Evolutionary conservation across 2,113 vertebrate species (phyloP).

Genomic region (Dasypus novemcinctus): DNA sequence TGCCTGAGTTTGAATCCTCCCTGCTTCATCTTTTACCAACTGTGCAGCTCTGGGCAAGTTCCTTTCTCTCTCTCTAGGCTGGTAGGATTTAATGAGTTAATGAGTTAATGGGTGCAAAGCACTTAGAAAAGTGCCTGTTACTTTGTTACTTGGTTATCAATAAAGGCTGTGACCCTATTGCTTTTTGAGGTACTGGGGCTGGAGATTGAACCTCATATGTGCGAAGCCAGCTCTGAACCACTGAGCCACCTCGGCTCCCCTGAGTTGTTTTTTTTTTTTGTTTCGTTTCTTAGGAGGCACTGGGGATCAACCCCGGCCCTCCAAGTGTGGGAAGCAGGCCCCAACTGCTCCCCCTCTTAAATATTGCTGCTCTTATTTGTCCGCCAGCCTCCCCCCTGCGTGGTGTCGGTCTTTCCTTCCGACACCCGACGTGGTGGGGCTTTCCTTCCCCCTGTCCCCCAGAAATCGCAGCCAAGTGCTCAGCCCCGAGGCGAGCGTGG

Average conservation of each 20-base stretch:
- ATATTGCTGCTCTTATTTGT: neutral
- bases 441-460: neutral
- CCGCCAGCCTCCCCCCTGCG: neutral
- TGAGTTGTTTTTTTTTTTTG: too few species aligned
- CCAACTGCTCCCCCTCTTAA: too few species aligned
- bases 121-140: neutral
- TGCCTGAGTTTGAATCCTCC: neutral
- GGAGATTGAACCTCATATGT: too few species aligned
- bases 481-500: constrained; percentile 92
- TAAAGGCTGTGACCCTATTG: neutral
- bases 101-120: neutral
- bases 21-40: neutral
- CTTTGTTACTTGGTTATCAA: neutral
- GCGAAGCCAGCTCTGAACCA: too few species aligned
- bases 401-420: neutral
- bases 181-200: too few species aligned
- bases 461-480: constrained; percentile 94
- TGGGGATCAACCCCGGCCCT: too few species aligned
- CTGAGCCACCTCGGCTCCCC: too few species aligned
- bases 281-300: too few species aligned
- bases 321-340: too few species aligned
- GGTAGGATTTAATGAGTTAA: neutral
- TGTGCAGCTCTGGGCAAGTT: neutral
- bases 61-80: neutral
- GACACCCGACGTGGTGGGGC: neutral